Percentiles rank a stretch among this genome's conserved stretches.
These are phyloP conservation scores for Solen grandis DNA, from an alignment of 1,140 invertebrate species.

Conservation along the genomic window DNA sequence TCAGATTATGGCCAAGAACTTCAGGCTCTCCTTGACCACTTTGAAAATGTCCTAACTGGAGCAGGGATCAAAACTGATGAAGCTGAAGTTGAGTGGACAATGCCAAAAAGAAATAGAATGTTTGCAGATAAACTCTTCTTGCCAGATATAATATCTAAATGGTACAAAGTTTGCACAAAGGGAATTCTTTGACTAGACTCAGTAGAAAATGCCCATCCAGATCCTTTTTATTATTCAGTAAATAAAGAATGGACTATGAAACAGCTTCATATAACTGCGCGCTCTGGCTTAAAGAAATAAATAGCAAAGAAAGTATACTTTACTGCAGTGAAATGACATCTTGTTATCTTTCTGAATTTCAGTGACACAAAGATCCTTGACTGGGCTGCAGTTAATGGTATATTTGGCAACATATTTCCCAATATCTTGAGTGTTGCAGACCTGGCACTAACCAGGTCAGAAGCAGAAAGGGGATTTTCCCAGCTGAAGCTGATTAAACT, in stretches of 20 bases:
- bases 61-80: not conserved
- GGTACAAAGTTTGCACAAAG: too few species aligned
- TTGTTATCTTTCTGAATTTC: not conserved
- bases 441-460: constrained; percentile 6
- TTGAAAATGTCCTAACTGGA: not conserved
- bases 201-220: too few species aligned
- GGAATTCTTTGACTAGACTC: too few species aligned
- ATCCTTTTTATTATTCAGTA: too few species aligned
- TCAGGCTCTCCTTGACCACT: not conserved
- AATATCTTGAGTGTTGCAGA: constrained; percentile 18
- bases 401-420: not conserved
- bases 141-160: too few species aligned
- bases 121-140: too few species aligned
- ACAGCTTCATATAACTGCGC: too few species aligned
- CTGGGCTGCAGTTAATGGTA: not conserved
- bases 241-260: too few species aligned
- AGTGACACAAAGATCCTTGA: not conserved
- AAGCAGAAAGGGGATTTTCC: constrained; percentile 32
- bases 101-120: not conserved
- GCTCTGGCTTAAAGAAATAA: too few species aligned
- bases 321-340: too few species aligned
- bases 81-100: not conserved
- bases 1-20: constrained; percentile 4
- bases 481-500: constrained; percentile 39
- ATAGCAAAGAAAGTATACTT: too few species aligned